Percentiles rank a stretch among this genome's conserved stretches.
Evolutionary conservation across 2,113 vertebrate genomes (phyloP).

Genomic region (Phodopus roborovskii): DNA sequence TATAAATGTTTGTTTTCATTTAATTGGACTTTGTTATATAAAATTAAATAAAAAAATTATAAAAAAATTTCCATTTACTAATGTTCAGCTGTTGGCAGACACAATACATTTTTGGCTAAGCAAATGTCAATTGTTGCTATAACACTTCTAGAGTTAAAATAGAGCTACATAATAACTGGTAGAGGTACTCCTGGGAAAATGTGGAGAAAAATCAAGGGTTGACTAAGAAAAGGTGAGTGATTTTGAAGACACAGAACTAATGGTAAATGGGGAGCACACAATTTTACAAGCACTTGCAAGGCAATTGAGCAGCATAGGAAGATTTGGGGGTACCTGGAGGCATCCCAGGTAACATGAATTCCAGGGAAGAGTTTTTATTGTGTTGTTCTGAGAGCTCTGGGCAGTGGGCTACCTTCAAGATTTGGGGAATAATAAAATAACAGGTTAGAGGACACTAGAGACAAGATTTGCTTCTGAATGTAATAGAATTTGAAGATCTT

Average conservation of each 20-base stretch:
- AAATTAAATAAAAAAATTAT: too few species aligned
- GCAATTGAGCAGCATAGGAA: not conserved
- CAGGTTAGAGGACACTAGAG: not conserved
- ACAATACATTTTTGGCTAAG: conserved; percentile 57
- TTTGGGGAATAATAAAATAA: not conserved
- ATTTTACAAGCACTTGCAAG: not conserved
- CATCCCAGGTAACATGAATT: not conserved
- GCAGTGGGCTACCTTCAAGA: not conserved
- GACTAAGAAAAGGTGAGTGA: conserved; percentile 29
- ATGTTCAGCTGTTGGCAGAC: conserved; percentile 59
- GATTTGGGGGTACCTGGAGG: not conserved
- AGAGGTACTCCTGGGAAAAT: conserved; percentile 31
- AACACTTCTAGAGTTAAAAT: conserved; percentile 60
- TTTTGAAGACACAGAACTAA: not conserved
- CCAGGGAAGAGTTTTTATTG: not conserved
- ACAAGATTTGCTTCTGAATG: not conserved
- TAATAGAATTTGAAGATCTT: not conserved
- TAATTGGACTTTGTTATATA: too few species aligned
- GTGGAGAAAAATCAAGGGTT: conserved; percentile 23
- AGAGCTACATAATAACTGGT: conserved; percentile 41
- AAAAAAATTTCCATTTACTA: conserved; percentile 53
- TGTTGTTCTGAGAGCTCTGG: not conserved
- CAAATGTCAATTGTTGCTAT: conserved; percentile 69
- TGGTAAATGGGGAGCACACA: not conserved
- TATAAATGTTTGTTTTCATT: too few species aligned